Evolutionary conservation across 2,113 vertebrate species (phyloP), one percentile per base, ranked within the genome.

Genomic region (Jacana jacana): DNA sequence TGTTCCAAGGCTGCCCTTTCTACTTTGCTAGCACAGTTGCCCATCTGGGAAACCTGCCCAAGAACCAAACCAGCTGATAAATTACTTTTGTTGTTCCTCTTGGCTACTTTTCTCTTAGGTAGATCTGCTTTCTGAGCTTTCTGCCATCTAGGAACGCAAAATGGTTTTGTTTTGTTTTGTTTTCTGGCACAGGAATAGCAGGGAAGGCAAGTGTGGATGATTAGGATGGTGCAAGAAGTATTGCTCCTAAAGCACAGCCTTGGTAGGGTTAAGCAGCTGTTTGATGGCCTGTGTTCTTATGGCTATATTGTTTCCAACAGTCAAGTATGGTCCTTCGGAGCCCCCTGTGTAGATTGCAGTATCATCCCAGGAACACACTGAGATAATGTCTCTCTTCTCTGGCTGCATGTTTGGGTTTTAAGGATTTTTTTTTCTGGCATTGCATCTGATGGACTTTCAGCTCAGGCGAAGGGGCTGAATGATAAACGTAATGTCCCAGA

Each of bases 311-410:
- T 72, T 71, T 85, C 31, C 28, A 88, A 40, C 10, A 40, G 52
- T 80, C 22, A 3, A 18, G 14, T 23, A 10, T 7, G 19, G 28
- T 75, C 57, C 24, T 70, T 33, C 20, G 27, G 10, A 82, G 20
- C 7, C 4, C 8, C 13, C 13, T 51, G 42, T 51, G 16, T 13
- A 60, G 17, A 11, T 1, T 40, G 42, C 23, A 68, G 66, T 24
- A 66, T 9, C 6, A 6, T 27, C 11, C 39, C 61, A 71, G n/a
- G 20, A 71, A 60, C 22, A n/a, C 1, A 2, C 0, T 72, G 22
- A 79, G 19, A 31, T 52, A 70, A 64, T 8, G 3, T 52, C 51
- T 90, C 33, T 71, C 18, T 79, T 85, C 49, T 44, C 16, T 72
- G 71, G 37, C 22, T 17, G 28, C 7, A 4, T 27, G 2, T 71